These are phyloP conservation scores for Macrotus californicus DNA, from an alignment of 2,113 vertebrate species.

Conservation along the genomic window DNA sequence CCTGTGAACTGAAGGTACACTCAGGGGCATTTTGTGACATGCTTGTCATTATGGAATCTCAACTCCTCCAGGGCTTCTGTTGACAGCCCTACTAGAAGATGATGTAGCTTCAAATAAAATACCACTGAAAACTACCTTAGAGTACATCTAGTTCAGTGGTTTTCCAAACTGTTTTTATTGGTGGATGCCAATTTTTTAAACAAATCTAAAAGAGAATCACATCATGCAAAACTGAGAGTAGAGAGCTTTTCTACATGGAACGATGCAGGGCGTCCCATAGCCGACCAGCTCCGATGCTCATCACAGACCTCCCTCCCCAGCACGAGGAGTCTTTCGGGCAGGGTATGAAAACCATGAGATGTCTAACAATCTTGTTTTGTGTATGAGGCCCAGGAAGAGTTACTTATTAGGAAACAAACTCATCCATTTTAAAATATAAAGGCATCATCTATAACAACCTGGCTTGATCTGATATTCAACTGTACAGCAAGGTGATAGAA, in stretches of 20 bases:
- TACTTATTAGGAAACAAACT: background rate
- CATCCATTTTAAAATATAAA: background rate
- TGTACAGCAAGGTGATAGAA: background rate
- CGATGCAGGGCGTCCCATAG: background rate
- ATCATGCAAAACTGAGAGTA: background rate
- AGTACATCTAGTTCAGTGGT: background rate
- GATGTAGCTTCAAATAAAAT: background rate
- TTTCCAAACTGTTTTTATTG: background rate
- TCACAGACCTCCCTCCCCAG: background rate
- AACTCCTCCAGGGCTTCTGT: background rate
- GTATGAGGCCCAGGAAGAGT: background rate
- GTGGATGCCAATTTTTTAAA: background rate
- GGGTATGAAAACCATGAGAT: background rate
- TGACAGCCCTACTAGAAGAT: background rate
- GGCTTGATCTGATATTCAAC: background rate
- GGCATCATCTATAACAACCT: background rate
- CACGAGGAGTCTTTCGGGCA: background rate
- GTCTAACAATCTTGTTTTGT: background rate
- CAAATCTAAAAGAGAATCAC: background rate
- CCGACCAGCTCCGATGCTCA: background rate
- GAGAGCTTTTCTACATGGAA: background rate
- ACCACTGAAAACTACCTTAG: background rate
- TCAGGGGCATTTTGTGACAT: background rate
- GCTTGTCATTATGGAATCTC: background rate
- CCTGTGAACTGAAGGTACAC: background rate